Evolutionary conservation across 2,113 vertebrate species (phyloP).

Genomic region (Cygnus buccinator): DNA sequence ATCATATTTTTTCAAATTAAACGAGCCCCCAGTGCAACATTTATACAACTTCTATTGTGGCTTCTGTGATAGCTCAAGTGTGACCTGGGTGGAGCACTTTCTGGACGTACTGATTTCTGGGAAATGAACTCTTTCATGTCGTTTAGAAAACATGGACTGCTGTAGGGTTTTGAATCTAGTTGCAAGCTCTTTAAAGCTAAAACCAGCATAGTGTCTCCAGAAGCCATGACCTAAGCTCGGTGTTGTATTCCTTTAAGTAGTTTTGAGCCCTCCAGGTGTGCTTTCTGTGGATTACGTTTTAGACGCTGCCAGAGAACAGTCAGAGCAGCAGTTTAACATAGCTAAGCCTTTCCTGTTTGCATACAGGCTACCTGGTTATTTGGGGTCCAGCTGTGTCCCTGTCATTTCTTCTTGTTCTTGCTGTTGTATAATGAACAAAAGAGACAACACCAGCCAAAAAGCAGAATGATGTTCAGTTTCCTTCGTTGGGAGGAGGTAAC

Average conservation of each 20-base stretch:
- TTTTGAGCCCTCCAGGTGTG: background rate
- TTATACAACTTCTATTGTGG: background rate
- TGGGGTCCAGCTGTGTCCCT: conserved; percentile 35
- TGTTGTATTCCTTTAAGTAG: background rate
- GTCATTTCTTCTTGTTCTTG: background rate
- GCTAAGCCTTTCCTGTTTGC: conserved; percentile 39
- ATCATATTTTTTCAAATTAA: background rate
- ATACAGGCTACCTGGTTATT: conserved; percentile 53
- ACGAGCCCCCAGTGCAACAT: rapidly evolving
- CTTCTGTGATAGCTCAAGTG: background rate
- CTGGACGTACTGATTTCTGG: background rate
- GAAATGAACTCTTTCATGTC: background rate
- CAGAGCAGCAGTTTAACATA: conserved; percentile 24
- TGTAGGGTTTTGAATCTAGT: background rate
- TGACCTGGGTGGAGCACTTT: background rate
- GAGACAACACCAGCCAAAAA: conserved; percentile 26
- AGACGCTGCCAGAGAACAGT: conserved; percentile 28
- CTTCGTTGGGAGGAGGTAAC: conserved; percentile 24
- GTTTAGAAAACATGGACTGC: background rate
- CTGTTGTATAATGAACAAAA: conserved; percentile 49
- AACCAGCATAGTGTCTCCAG: background rate
- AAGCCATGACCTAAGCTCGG: background rate
- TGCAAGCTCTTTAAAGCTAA: background rate
- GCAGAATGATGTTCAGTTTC: conserved; percentile 8
- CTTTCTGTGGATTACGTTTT: background rate